Base-by-base conservation (phyloP, 2,888 invertebrate species). In the Diarsia dahlii region DNA sequence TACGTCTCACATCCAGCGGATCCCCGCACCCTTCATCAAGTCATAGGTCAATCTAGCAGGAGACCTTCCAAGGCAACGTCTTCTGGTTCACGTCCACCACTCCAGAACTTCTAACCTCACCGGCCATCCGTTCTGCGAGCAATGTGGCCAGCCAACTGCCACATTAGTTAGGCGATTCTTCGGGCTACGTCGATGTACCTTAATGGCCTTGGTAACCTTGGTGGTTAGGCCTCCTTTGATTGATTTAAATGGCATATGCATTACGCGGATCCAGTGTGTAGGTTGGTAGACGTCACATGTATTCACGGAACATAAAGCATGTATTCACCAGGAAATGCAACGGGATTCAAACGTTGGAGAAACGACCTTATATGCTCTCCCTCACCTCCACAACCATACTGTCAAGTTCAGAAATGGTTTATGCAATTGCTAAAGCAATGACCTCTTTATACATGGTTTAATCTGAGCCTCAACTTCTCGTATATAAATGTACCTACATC, bases 401-500 rank as follows among this genome's bases (percentile, higher is more conserved):
- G 2, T 39, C 2, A 39, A n/a, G 2, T 12, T 62, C 5, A 39
- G n/a, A 20, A 62, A n/a, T 45, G 6, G n/a, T 12, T 13, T 12
- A n/a, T 45, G 34, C 60, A 34, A 10, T 15, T 0, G 3, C 8
- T 8, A 28, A 8, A 58, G 28, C 58, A 28, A 28, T 18, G 1
- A 28, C 0, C 9, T 9, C 9, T 60, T 34, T 13, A 46, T 73
- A 54, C 28, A 62, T 20, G 64, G n/a, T 18, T 13, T 56, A 76
- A 71, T 79, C 39, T 62, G 46, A 62, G 52, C 34, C 48, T 28
- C 58, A 64, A 56, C 48, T 13, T 60, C 48, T 67, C 23, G n/a
- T 23, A 52, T n/a, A 74, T 23, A 48, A 56, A 64, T 39, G 20
- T 65, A 62, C 75, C 46, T 46, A 54, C 23, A 13, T 39, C 23